Evolutionary conservation across 2,113 vertebrate species (phyloP), one percentile per base, ranked within the genome.

Genomic region (Crotalus helleri): DNA sequence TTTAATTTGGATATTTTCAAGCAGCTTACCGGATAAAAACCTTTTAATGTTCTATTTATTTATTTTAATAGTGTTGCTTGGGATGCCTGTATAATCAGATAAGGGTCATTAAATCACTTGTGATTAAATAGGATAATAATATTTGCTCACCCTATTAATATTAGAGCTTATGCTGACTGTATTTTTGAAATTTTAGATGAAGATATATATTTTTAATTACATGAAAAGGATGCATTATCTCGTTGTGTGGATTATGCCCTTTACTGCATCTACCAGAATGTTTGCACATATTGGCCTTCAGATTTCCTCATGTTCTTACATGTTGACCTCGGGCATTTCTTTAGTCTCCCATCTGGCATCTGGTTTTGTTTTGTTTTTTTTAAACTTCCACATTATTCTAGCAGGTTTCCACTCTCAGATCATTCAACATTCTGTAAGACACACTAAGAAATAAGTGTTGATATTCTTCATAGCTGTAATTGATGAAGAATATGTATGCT

Each of bases 91-190:
- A 97, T 97, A 98, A 98, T 98, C 97, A 98, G 98, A 97, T 98
- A 97, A 97, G 96, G 97, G 94, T 97, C 97, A 97, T 98, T 98
- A 98, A 98, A 96, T 95, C 96, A 97, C 97, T 98, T 97, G 96
- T 97, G 96, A 98, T 98, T 98, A 98, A 98, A 97, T 97, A 97
- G 97, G 96, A 98, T 96, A 97, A 97, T 98, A 95, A 90, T 96
- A 96, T 97, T 98, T 97, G 97, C 97, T 97, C 97, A 96, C 91
- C 95, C 97, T 97, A 97, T 97, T 98, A 97, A 97, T 97, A 96
- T 95, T 96, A 94, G 95, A 97, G 97, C 96, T 97, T 97, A 96
- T 96, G 96, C 93, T 95, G 97, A 90, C 96, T 95, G 90, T 93
- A 96, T 95, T 91, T 97, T 89, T 94, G 96, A 87, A 97, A 96